A percentile compares a stretch with the other conserved stretches of the same genome.
Evolutionary conservation across 2,113 vertebrate genomes (phyloP).

Genomic region (Nettapus auritus): DNA sequence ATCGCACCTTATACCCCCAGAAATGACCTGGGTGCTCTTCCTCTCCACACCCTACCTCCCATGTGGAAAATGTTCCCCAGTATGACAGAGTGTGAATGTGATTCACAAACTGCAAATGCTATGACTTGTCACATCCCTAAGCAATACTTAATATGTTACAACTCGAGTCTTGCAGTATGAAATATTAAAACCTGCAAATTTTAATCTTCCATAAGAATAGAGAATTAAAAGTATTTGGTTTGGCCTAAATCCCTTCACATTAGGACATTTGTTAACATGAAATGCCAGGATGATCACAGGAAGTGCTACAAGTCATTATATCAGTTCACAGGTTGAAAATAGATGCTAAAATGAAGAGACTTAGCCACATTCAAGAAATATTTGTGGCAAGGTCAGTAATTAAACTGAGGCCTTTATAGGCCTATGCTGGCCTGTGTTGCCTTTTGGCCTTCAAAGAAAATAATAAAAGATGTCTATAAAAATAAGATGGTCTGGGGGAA

Average conservation of each 20-base stretch:
- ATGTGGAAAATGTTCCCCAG: background rate
- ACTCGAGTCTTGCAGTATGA: background rate
- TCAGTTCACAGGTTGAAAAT: background rate
- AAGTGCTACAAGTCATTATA: background rate
- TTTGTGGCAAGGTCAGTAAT: background rate
- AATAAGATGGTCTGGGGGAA: background rate
- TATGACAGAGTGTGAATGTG: too few relatives aligned
- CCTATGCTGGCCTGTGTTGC: background rate
- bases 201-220: background rate
- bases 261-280: background rate
- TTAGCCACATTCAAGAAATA: background rate
- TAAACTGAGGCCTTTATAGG: background rate
- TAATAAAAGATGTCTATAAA: background rate
- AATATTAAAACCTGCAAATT: background rate
- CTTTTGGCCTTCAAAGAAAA: background rate
- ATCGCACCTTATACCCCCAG: background rate
- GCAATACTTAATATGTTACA: background rate
- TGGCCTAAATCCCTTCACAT: background rate
- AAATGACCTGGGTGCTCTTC: too few relatives aligned
- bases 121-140: background rate
- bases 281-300: background rate
- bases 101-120: background rate
- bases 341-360: background rate
- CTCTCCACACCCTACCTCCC: background rate
- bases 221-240: background rate